These are phyloP conservation scores for Pharmacophagus antenor DNA, from an alignment of 2,888 invertebrate species.

Conservation along the genomic window DNA sequence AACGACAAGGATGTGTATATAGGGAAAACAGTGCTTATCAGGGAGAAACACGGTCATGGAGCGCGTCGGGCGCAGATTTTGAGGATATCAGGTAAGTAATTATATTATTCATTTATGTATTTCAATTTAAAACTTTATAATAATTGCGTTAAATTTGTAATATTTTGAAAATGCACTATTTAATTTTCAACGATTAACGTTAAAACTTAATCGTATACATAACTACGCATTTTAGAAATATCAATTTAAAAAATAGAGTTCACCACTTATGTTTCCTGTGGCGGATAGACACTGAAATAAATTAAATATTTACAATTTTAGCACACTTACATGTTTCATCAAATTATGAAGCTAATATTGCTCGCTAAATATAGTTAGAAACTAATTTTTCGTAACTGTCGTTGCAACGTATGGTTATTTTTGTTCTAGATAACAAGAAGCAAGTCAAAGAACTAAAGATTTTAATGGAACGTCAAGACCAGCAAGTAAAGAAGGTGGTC, in stretches of 20 bases:
- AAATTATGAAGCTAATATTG: no score
- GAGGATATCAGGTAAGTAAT: conserved; percentile 51
- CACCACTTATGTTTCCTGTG: no score
- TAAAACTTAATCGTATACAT: no score
- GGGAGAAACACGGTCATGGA: conserved; percentile 39
- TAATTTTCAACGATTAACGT: neutral
- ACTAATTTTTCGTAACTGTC: no score
- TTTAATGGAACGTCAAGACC: conserved; percentile 50
- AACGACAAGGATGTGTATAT: conserved; percentile 44
- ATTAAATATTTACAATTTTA: no score
- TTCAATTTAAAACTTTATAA: neutral
- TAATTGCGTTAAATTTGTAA: neutral
- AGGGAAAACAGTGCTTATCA: conserved; percentile 49
- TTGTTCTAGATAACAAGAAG: conserved; percentile 47
- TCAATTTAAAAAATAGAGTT: no score
- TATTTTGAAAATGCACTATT: neutral
- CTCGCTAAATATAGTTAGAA: no score
- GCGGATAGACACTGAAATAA: no score
- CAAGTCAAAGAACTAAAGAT: conserved; percentile 50
- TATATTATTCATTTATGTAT: neutral
- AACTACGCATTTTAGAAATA: no score
- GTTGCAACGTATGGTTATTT: neutral
- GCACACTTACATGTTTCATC: no score
- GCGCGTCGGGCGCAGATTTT: conserved; percentile 51
- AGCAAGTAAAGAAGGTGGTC: conserved; percentile 53